Evolutionary conservation across 2,797 vertebrate genomes (phyloP), one percentile per base, ranked within the genome.

Genomic region (Hydrolagus colliei): DNA sequence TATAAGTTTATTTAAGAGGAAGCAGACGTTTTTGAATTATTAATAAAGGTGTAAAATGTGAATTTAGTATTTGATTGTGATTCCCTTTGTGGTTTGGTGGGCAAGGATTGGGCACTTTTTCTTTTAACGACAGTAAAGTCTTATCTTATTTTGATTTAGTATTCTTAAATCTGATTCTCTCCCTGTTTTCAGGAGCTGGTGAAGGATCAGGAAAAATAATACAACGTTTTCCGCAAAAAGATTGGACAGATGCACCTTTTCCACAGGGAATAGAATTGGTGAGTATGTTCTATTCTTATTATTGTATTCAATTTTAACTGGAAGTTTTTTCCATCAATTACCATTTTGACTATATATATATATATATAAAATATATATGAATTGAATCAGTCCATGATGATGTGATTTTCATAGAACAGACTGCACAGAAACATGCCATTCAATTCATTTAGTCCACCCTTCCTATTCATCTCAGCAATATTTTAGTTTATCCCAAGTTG

Each of bases 221-320:
- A 91, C 98, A 99, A 86, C 95, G 97, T 88, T 99, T 97, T 92
- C 98, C 98, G 86, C 96, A 96, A 91, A 97, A 95, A 87, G 98
- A 99, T 91, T 97, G 98, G 97, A 96, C 96, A 86, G 97, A 97
- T 86, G 99, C 98, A 9, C 97, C 97, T 71, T 99, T 99, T 90
- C 98, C 97, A 85, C 98, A 99, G 88, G 98, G 98, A 88, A 96
- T 99, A 92, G 97, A 99, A 90, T 95, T 99, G 97, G 98, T 99
- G 92, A 95, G 96, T 96, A 76, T 18, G 20, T 35, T 11, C 41
- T 67, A 18, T 65, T 71, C 16, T 80, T 5, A 61, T 18, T 27
- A 52, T 62, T 41, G 63, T 18, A 68, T 84, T 84, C 71, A 16
- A 41, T 6, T 52, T 52, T 68, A 11, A 35, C 63, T 41, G 32